These are phyloP conservation scores for Yponomeuta evonymella DNA, from an alignment of 2,888 invertebrate genomes.

Conservation along the genomic window DNA sequence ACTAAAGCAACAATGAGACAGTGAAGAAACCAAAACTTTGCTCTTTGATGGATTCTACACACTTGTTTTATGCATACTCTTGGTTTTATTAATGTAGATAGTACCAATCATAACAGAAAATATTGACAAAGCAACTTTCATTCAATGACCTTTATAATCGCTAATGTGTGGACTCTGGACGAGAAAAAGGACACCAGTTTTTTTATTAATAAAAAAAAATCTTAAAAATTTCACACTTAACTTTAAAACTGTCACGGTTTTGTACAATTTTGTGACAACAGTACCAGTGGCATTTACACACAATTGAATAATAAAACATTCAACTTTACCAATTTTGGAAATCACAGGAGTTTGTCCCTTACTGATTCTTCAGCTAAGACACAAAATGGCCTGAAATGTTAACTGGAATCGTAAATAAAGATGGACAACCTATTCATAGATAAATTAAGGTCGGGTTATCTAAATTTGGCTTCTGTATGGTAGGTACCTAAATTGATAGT, in stretches of 20 bases:
- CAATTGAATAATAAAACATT: not conserved
- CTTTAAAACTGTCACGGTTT: not conserved
- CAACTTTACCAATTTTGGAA: not conserved
- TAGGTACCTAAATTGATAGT: not conserved
- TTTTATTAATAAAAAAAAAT: not conserved
- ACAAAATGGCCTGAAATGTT: not conserved
- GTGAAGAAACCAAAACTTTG: not conserved
- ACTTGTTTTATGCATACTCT: too few relatives aligned
- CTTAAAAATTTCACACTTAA: too few relatives aligned
- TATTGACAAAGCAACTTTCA: too few relatives aligned
- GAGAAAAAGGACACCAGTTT: not conserved
- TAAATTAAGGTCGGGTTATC: constrained; percentile 10
- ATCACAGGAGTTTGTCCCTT: not conserved
- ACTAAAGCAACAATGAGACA: not conserved
- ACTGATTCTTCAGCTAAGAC: not conserved
- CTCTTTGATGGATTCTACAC: too few relatives aligned
- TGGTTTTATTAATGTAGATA: too few relatives aligned
- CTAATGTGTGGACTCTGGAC: too few relatives aligned
- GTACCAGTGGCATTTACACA: not conserved
- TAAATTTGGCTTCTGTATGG: constrained; percentile 5
- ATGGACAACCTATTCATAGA: constrained; percentile 3
- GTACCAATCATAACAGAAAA: too few relatives aligned
- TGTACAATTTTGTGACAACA: constrained; percentile 6
- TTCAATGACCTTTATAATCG: too few relatives aligned
- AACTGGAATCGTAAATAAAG: not conserved